These are phyloP conservation scores for Nannoperca obscura DNA, from an alignment of 2,797 vertebrate genomes.

Conservation along the genomic window DNA sequence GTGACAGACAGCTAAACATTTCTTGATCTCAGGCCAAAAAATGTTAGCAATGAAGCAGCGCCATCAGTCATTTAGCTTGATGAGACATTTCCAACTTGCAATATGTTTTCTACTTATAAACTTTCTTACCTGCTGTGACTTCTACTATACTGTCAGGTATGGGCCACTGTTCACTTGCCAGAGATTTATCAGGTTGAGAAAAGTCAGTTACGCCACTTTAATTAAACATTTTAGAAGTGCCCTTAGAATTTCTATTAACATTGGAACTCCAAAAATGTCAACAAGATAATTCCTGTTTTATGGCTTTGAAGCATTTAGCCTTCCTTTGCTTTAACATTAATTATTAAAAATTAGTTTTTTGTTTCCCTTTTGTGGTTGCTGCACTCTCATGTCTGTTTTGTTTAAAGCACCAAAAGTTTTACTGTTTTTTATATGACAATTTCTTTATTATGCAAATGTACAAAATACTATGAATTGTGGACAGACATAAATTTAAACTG, in stretches of 20 bases:
- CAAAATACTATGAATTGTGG: neutral
- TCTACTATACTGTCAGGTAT: neutral
- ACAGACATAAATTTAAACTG: neutral
- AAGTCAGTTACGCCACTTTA: neutral
- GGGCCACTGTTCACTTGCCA: neutral
- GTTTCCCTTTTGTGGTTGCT: neutral
- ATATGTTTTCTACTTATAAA: neutral
- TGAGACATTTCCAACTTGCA: neutral
- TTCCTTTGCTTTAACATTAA: neutral
- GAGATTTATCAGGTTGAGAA: neutral
- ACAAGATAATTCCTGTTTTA: conserved; percentile 23
- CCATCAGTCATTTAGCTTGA: neutral
- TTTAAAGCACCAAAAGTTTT: neutral
- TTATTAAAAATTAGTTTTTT: neutral
- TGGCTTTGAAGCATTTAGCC: conserved; percentile 29
- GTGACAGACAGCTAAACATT: neutral
- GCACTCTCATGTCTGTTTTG: neutral
- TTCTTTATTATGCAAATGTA: neutral
- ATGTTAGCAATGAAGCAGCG: no score
- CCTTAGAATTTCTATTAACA: neutral
- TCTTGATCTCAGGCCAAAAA: neutral
- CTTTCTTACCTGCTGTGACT: neutral
- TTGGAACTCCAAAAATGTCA: conserved; percentile 14
- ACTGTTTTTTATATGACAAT: neutral
- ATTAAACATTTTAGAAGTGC: conserved; percentile 2